Evolutionary conservation across 2,113 vertebrate species (phyloP).

Genomic region (Pholis gunnellus): DNA sequence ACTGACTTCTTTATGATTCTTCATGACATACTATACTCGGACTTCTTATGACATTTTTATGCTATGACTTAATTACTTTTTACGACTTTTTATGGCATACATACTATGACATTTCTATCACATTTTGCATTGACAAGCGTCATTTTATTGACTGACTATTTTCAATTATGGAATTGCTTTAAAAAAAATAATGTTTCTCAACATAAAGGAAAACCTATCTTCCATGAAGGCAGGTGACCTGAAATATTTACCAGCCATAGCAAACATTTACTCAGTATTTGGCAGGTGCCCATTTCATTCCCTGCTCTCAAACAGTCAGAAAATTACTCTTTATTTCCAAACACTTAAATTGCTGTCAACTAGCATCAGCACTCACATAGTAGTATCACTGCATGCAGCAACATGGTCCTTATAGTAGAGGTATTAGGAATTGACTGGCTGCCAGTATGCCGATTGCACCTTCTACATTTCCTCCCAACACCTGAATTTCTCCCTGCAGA

Average conservation of each 20-base stretch:
- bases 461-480: slow-evolving; percentile 35
- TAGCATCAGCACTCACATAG: background rate
- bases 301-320: background rate
- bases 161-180: background rate
- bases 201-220: background rate
- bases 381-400: background rate
- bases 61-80: background rate
- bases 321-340: background rate
- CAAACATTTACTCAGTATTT: background rate
- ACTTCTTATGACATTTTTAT: background rate
- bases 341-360: slow-evolving; percentile 1
- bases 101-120: background rate
- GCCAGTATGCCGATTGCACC: slow-evolving; percentile 31
- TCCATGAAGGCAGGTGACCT: background rate
- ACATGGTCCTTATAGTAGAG: background rate
- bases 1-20: no score
- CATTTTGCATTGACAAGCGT: background rate
- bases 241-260: background rate
- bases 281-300: background rate
- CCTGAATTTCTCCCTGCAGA: slow-evolving; percentile 52
- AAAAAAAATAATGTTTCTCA: background rate
- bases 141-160: background rate
- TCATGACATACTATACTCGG: background rate
- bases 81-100: background rate
- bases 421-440: slow-evolving; percentile 14